A percentile compares a stretch with the other conserved stretches of the same genome.
phyloP scores from a whole-genome alignment of 30 jellyfish, hydroid and myxozoan genomes.

The Aurelia sp. region DNA sequence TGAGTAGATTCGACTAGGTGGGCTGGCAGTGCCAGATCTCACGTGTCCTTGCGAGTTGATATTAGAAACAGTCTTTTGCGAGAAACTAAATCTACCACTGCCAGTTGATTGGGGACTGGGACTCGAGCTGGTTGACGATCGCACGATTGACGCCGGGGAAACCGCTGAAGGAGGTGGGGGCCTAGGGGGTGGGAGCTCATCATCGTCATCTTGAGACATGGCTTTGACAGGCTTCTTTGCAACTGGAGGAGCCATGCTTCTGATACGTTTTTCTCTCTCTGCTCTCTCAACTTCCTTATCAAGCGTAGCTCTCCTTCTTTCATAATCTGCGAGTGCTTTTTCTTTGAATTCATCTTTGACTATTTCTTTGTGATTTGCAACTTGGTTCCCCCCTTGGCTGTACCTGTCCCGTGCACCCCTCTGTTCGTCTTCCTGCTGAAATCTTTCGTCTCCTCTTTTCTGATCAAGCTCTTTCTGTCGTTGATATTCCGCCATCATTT shows the following conservation, averaged over 20 bases:
- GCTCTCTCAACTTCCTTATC: conserved; percentile 71
- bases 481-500: conserved; percentile 79
- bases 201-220: conserved; percentile 59
- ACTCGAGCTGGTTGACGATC: conserved; percentile 60
- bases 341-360: conserved; percentile 79
- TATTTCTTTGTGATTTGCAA: conserved; percentile 5
- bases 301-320: conserved; percentile 81
- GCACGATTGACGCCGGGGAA: conserved; percentile 44
- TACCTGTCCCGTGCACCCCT: neutral
- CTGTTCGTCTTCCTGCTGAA: neutral
- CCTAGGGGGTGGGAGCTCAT: conserved; percentile 98
- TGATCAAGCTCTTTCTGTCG: conserved; percentile 63
- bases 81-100: conserved; percentile 49
- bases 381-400: too few relatives aligned
- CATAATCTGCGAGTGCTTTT: conserved; percentile 75
- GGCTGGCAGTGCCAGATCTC: conserved; percentile 20
- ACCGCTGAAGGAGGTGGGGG: conserved; percentile 95
- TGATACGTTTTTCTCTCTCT: conserved; percentile 44
- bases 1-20: conserved; percentile 30
- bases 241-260: conserved; percentile 55
- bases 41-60: neutral
- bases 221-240: conserved; percentile 45
- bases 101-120: conserved; percentile 63
- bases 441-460: neutral
- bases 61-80: conserved; percentile 53